These are phyloP conservation scores for Carlito syrichta DNA, from an alignment of 2,113 vertebrate genomes.

Conservation along the genomic window DNA sequence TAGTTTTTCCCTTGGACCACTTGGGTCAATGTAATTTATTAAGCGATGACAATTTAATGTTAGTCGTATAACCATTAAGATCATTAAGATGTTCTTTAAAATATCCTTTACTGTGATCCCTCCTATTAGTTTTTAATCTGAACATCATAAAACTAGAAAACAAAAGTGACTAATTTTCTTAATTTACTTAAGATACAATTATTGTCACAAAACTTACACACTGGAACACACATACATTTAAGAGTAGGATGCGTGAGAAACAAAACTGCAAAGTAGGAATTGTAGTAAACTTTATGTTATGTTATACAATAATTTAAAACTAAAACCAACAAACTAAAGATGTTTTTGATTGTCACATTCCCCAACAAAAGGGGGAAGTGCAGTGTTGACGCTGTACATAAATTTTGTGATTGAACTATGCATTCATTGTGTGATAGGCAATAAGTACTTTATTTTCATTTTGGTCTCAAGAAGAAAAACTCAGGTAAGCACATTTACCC, in stretches of 20 bases:
- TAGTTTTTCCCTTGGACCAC: not conserved
- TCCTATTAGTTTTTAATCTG: not conserved
- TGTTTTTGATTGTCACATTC: not conserved
- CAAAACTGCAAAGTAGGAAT: not conserved
- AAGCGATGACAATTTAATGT: not conserved
- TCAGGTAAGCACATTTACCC: not conserved
- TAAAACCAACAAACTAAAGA: not conserved
- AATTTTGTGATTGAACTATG: not conserved
- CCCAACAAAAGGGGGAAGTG: not conserved
- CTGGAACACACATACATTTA: not conserved
- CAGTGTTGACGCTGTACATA: not conserved
- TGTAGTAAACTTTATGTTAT: not conserved
- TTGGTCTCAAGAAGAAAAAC: not conserved
- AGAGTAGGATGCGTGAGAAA: not conserved
- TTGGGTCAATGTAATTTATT: not conserved
- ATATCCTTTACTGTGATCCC: not conserved
- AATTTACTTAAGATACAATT: not conserved
- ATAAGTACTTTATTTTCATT: not conserved
- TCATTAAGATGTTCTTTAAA: not conserved
- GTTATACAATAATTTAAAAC: not conserved
- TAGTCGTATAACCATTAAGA: not conserved
- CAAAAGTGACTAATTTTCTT: not conserved
- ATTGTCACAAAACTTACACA: not conserved
- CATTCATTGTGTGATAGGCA: not conserved
- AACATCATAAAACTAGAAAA: not conserved